Conservation (phyloP, 2,888 invertebrate species). For the Notodonta dromedarius region DNA sequence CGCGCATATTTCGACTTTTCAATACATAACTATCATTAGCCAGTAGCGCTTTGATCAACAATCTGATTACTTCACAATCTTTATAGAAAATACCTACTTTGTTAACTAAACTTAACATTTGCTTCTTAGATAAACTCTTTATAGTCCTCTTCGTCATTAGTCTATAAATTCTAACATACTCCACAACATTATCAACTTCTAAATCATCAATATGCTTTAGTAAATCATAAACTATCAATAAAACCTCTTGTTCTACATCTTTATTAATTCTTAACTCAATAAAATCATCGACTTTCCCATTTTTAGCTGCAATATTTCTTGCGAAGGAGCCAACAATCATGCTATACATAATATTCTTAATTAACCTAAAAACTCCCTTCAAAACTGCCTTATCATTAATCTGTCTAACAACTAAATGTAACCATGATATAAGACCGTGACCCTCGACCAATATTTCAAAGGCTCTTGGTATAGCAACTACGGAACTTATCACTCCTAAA, state of each 20-base stretch:
- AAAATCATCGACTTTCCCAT: conserved; percentile 46
- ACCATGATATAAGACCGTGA: conserved; percentile 89
- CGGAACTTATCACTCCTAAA: conserved; percentile 85
- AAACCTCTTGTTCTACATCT: conserved; percentile 67
- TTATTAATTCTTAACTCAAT: conserved; percentile 65
- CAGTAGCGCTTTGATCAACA: conserved; percentile 57
- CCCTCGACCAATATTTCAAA: conserved; percentile 86
- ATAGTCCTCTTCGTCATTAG: conserved; percentile 62
- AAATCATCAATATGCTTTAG: conserved; percentile 52
- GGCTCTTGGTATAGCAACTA: conserved; percentile 86
- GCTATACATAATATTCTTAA: conserved; percentile 63
- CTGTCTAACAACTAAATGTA: conserved; percentile 68
- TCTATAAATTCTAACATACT: conserved; percentile 57
- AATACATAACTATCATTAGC: conserved; percentile 56
- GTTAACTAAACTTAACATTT: conserved; percentile 57
- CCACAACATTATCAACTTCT: conserved; percentile 52
- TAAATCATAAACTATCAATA: conserved; percentile 58
- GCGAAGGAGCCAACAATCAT: conserved; percentile 56
- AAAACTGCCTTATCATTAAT: conserved; percentile 57
- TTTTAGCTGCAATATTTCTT: conserved; percentile 48
- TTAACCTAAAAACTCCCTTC: conserved; percentile 49
- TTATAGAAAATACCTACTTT: conserved; percentile 45
- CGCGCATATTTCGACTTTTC: conserved; percentile 46
- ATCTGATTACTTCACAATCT: conserved; percentile 48
- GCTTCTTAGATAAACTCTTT: conserved; percentile 63